These are phyloP conservation scores for Pemphigus obesinymphae DNA, from an alignment of 1,140 invertebrate species.

Conservation along the genomic window DNA sequence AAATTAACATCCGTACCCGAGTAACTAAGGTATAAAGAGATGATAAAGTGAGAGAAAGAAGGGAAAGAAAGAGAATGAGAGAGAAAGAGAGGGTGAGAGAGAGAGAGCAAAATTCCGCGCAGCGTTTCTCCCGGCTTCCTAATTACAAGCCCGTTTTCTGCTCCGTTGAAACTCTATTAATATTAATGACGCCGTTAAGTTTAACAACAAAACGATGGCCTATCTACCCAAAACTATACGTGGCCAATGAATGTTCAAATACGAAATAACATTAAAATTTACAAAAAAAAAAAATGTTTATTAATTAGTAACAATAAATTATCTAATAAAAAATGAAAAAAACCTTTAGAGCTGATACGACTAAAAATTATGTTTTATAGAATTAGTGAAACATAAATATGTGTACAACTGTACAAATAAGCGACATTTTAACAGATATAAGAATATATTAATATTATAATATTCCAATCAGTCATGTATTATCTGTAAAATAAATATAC, in stretches of 20 bases:
- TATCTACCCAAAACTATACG: background rate
- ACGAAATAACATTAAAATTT: constrained; percentile 3
- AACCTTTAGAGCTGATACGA: too few relatives aligned
- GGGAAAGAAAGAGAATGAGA: background rate
- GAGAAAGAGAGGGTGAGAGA: background rate
- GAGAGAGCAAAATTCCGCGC: background rate
- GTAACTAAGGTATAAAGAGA: too few relatives aligned
- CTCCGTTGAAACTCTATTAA: constrained; percentile 30
- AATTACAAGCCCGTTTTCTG: constrained; percentile 31
- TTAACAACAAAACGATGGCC: constrained; percentile 1
- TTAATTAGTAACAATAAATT: background rate
- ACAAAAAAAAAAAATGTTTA: background rate
- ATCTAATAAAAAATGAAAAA: background rate
- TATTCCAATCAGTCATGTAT: background rate
- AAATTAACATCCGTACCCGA: constrained; percentile 22
- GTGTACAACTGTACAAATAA: background rate
- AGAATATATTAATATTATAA: too few relatives aligned
- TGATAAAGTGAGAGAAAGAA: too few relatives aligned
- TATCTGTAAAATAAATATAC: too few relatives aligned
- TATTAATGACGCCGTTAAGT: constrained; percentile 33
- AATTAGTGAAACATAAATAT: too few relatives aligned
- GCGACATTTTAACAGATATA: background rate
- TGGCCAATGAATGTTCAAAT: constrained; percentile 1
- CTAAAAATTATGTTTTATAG: too few relatives aligned
- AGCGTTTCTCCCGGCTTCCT: constrained; percentile 9